Evolutionary conservation across 2,888 invertebrate genomes (phyloP).

Genomic region (Lasioglossum calceatum): DNA sequence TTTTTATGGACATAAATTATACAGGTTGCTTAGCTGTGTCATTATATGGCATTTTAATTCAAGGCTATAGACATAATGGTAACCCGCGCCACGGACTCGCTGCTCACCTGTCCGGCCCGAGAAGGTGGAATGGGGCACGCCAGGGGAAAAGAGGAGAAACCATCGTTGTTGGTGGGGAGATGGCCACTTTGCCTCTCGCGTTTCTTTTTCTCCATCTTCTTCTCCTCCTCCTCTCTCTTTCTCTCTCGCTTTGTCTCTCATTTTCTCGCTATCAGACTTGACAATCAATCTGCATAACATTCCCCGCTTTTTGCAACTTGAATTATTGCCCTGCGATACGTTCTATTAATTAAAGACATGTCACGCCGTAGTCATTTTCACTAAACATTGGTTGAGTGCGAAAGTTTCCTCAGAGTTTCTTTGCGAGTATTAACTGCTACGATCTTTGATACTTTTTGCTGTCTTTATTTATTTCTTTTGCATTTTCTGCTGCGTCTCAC

Average conservation of each 20-base stretch:
- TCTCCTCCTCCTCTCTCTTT: background rate
- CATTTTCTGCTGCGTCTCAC: background rate
- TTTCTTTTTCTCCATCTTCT: slow-evolving; percentile 59
- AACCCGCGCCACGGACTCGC: slow-evolving; percentile 74
- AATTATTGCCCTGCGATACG: slow-evolving; percentile 34
- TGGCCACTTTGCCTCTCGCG: slow-evolving; percentile 56
- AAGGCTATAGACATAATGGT: slow-evolving; percentile 83
- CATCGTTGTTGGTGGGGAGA: slow-evolving; percentile 25
- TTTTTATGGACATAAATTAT: slow-evolving; percentile 84
- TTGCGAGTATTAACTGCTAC: background rate
- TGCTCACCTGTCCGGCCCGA: slow-evolving; percentile 73
- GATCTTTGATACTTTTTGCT: background rate
- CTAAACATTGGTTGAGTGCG: background rate
- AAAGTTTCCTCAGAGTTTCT: background rate
- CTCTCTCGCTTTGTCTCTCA: slow-evolving; percentile 6
- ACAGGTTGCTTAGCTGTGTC: slow-evolving; percentile 82
- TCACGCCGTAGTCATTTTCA: background rate
- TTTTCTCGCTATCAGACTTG: slow-evolving; percentile 39
- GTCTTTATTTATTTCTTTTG: background rate
- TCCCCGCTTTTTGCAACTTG: slow-evolving; percentile 24
- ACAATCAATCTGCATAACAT: slow-evolving; percentile 39
- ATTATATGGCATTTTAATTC: slow-evolving; percentile 84
- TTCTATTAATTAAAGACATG: slow-evolving; percentile 24
- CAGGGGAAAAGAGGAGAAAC: slow-evolving; percentile 26
- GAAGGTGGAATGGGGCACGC: slow-evolving; percentile 13